Evolutionary conservation across 2,888 invertebrate species (phyloP), one percentile per base, ranked within the genome.

Genomic region (Hermaeophaga mercurialis): DNA sequence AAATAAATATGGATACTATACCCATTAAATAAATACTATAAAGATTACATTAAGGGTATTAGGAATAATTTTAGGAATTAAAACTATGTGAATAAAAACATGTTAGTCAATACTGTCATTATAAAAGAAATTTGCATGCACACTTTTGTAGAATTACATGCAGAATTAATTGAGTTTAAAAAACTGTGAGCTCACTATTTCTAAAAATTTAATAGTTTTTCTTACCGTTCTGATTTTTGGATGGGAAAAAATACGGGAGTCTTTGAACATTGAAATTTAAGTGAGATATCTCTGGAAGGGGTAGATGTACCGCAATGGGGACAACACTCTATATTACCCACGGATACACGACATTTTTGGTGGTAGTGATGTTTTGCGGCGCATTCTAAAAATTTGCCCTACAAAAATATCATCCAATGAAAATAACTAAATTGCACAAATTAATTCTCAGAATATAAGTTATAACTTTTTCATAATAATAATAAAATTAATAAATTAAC

Each of bases 381-480:
- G 75, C 95, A 96, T 67, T 91, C 87, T 68, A 87, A 84, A 80
- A 94, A 95, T 64, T 84, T 84, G 2, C 95, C 95, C 90, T 58
- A 91, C 76, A 54, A 66, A 66, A 7, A 28, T n/a, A 7, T 28
- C 28, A 28, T 9, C 2, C n/a, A 28, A 9, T 9, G n/a, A n/a
- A 28, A 7, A 28, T 9, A 28, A 28, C 3, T n/a, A 28, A 28
- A 8, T 8, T 36, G 2, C 6, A 36, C n/a, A n/a, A n/a, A n/a
- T n/a, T n/a, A n/a, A n/a, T n/a, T n/a, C n/a, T n/a, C n/a, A n/a
- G n/a, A n/a, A n/a, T n/a, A n/a, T n/a, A n/a, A n/a, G n/a, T n/a
- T n/a, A n/a, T n/a, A n/a, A n/a, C n/a, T n/a, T n/a, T n/a, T n/a
- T n/a, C n/a, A n/a, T n/a, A n/a, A n/a, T n/a, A n/a, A n/a, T n/a